These are phyloP conservation scores for Drosophila seguyi DNA, from an alignment of 1,140 invertebrate species.

Conservation along the genomic window DNA sequence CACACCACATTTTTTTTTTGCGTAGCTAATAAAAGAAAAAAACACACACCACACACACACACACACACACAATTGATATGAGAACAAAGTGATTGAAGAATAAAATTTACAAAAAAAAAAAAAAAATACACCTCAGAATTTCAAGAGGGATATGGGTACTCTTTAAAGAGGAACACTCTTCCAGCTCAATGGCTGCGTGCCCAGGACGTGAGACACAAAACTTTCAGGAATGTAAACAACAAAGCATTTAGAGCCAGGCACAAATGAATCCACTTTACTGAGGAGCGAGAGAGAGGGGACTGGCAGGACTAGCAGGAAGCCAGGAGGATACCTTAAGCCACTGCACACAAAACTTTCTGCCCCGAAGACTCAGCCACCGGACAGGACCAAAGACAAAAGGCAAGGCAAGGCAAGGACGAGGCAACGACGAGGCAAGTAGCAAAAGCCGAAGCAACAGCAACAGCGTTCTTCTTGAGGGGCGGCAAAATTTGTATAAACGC, in stretches of 20 bases:
- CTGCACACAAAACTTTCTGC: slow-evolving; percentile 54
- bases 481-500: slow-evolving; percentile 79
- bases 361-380: slow-evolving; percentile 24
- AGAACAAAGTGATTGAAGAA: slow-evolving; percentile 77
- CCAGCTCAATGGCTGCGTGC: slow-evolving; percentile 56
- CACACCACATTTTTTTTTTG: slow-evolving; percentile 58
- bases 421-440: not conserved
- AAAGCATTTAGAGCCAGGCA: slow-evolving; percentile 72
- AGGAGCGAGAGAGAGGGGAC: too few relatives aligned
- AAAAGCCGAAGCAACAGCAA: slow-evolving; percentile 2
- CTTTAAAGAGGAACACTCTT: slow-evolving; percentile 31
- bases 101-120: slow-evolving; percentile 54
- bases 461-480: slow-evolving; percentile 22
- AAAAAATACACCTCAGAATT: not conserved
- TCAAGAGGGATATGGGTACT: not conserved
- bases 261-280: slow-evolving; percentile 76
- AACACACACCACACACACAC: too few relatives aligned
- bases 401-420: not conserved
- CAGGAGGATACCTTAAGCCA: slow-evolving; percentile 47
- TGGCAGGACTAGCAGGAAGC: too few relatives aligned
- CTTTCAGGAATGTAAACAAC: slow-evolving; percentile 80
- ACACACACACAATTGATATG: slow-evolving; percentile 70
- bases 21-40: slow-evolving; percentile 72
- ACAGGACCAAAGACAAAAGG: slow-evolving; percentile 30
- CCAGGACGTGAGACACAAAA: slow-evolving; percentile 74